Evolutionary conservation across 1,140 invertebrate species (phyloP).

Genomic region (Bombus fervidus): DNA sequence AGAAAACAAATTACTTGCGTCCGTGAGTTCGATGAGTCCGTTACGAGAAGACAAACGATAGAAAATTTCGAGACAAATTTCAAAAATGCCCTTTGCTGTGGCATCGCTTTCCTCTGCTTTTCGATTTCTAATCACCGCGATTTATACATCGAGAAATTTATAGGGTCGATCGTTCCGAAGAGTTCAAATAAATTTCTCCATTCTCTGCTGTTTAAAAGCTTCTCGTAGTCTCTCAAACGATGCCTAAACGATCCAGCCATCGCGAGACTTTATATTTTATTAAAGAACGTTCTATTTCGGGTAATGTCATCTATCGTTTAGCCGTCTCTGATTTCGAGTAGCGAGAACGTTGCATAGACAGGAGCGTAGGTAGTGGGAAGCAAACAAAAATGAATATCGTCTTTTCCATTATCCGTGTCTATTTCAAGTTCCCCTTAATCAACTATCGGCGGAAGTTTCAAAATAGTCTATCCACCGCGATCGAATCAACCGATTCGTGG

Average conservation of each 20-base stretch:
- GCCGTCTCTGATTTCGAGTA: not conserved
- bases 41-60: no score
- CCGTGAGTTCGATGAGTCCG: no score
- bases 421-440: not conserved
- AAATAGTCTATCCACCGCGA: not conserved
- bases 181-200: not conserved
- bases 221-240: not conserved
- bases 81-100: no score
- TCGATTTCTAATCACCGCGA: no score
- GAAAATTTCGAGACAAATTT: no score
- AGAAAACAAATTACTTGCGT: no score
- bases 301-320: conserved; percentile 10
- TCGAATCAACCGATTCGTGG: no score
- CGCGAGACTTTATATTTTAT: not conserved
- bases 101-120: no score
- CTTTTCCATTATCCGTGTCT: conserved; percentile 19
- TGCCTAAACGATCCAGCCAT: not conserved
- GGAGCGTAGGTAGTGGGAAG: not conserved
- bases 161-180: no score
- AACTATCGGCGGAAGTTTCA: not conserved
- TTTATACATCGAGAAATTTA: no score
- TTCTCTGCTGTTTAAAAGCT: not conserved
- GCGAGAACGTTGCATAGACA: not conserved
- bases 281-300: not conserved
- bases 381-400: not conserved